phyloP scores from a whole-genome alignment of 1,140 invertebrate genomes.

The Drosophila yakuba region DNA sequence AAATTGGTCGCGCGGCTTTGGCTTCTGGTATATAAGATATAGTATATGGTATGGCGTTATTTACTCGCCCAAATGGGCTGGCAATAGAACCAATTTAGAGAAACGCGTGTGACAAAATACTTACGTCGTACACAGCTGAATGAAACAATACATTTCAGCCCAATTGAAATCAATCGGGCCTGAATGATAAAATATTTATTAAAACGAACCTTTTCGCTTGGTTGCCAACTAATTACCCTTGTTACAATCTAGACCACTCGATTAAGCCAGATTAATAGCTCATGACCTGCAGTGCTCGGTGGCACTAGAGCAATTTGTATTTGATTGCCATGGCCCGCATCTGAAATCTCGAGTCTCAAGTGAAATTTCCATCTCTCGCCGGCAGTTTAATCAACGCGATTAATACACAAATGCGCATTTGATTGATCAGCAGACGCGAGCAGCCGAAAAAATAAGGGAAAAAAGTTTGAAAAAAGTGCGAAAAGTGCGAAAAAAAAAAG shows the following conservation, averaged over 20 bases:
- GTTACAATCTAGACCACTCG: slow-evolving; percentile 13
- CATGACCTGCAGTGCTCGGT: slow-evolving; percentile 27
- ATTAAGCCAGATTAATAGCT: slow-evolving; percentile 34
- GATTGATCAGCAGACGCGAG: slow-evolving; percentile 56
- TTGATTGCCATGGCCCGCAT: slow-evolving; percentile 24
- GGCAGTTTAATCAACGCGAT: slow-evolving; percentile 61
- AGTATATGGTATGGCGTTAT: slow-evolving; percentile 26
- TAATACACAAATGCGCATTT: slow-evolving; percentile 73
- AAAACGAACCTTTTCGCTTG: slow-evolving; percentile 3
- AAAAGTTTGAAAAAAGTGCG: too few relatives aligned
- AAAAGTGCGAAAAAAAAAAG: neutral
- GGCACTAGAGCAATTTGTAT: slow-evolving; percentile 41
- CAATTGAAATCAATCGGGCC: slow-evolving; percentile 30
- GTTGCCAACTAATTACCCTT: slow-evolving; percentile 18
- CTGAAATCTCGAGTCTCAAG: slow-evolving; percentile 7
- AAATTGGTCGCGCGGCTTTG: slow-evolving; percentile 49
- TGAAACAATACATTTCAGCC: slow-evolving; percentile 2
- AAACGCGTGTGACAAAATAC: slow-evolving; percentile 12
- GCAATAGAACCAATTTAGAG: slow-evolving; percentile 40
- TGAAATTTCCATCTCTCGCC: slow-evolving; percentile 17
- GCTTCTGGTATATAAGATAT: neutral
- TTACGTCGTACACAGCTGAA: neutral
- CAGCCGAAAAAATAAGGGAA: neutral
- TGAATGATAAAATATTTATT: neutral
- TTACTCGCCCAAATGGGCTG: slow-evolving; percentile 24